Conservation (phyloP, 2,113 vertebrate species). For the Saimiri boliviensis region DNA sequence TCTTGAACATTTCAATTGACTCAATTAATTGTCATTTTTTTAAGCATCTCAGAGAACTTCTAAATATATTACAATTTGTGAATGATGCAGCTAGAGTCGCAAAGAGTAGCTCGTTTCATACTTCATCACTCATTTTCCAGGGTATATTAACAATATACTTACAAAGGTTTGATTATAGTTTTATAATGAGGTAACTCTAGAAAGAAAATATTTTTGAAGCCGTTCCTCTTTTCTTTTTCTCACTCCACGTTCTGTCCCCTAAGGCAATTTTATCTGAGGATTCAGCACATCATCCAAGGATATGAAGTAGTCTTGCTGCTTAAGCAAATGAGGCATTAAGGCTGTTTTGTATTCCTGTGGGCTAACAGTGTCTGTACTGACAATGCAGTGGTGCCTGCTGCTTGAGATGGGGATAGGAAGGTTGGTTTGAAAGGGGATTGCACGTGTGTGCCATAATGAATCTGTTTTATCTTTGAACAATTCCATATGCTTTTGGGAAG, state of each 20-base stretch:
- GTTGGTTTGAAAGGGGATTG: background rate
- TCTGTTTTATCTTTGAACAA: constrained; percentile 76
- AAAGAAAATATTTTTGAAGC: constrained; percentile 36
- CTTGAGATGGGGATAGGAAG: background rate
- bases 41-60: background rate
- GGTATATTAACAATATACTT: background rate
- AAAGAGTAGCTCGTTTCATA: background rate
- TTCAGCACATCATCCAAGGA: constrained; percentile 52
- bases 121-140: constrained; percentile 4
- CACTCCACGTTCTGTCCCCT: background rate
- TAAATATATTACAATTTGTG: background rate
- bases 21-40: background rate
- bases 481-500: constrained; percentile 77
- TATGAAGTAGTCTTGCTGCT: constrained; percentile 60
- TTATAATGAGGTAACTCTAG: constrained; percentile 37
- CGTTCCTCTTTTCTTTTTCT: constrained; percentile 32
- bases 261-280: constrained; percentile 43
- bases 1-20: constrained; percentile 39
- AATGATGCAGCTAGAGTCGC: background rate
- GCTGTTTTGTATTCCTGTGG: constrained; percentile 49
- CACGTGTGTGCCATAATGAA: constrained; percentile 44
- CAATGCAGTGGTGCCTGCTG: constrained; percentile 44
- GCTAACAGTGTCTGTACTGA: constrained; percentile 11
- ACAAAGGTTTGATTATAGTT: background rate
- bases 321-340: constrained; percentile 73